Evolutionary conservation across 2,888 invertebrate species (phyloP).

Genomic region (Cerastoderma edule): DNA sequence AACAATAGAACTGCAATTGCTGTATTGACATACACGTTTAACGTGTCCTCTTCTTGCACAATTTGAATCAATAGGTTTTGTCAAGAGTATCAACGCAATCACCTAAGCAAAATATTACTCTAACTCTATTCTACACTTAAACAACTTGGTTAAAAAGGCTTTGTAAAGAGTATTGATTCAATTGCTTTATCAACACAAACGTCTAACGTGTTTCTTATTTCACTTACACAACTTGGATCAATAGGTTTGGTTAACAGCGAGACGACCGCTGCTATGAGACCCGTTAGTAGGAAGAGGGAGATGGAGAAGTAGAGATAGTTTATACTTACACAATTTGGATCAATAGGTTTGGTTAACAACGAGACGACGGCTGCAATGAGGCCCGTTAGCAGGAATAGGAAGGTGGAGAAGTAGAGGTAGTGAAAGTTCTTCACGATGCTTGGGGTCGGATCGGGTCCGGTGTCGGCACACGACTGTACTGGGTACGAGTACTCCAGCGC

Average conservation of each 20-base stretch:
- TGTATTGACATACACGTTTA: no score
- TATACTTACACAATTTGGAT: constrained; percentile 81
- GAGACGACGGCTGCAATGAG: constrained; percentile 83
- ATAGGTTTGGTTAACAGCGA: constrained; percentile 84
- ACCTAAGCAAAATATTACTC: no score
- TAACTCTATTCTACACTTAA: no score
- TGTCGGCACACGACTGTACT: constrained; percentile 83
- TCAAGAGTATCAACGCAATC: no score
- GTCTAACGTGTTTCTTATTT: no score
- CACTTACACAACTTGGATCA: constrained; percentile 82
- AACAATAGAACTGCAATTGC: no score
- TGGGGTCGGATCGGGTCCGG: constrained; percentile 70
- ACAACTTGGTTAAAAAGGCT: no score
- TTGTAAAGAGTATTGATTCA: no score
- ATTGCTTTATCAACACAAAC: no score
- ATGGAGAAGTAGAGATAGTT: constrained; percentile 81
- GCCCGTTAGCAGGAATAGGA: constrained; percentile 84
- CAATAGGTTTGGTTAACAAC: constrained; percentile 84
- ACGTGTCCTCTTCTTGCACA: constrained; percentile 74
- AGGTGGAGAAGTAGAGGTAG: constrained; percentile 85
- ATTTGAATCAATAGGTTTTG: no score
- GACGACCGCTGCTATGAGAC: constrained; percentile 81
- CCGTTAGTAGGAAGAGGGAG: constrained; percentile 84
- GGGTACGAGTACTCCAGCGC: constrained; percentile 84
- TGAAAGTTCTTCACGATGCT: constrained; percentile 79